Base-by-base conservation (phyloP, 1,140 invertebrate genomes). In the Trachymyrmex cornetzi region DNA sequence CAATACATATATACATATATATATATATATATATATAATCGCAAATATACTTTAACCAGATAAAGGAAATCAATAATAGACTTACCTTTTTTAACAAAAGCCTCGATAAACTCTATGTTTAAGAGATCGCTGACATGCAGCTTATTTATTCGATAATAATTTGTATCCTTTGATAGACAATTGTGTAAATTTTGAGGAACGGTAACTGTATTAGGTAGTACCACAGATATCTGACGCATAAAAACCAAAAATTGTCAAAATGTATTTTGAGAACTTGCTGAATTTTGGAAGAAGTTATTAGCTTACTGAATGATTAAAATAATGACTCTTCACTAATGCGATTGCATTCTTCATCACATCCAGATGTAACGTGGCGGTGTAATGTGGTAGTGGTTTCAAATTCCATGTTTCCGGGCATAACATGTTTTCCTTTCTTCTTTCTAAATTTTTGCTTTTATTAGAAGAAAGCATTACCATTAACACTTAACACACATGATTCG, bases 401-500 rank as follows among this genome's bases (percentile, higher is more conserved):
- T 96, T 92, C 95, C 95, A 96, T 69, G 96, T 94, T 94, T 96
- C 95, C 71, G 96, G 96, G 92, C 94, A 95, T 87, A 96, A 94
- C 96, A 96, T 96, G 64, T 79, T 84, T 7, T 66, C 63, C 16
- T 24, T 22, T 30, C 27, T 57, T 57, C 48, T 57, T 57, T 3
- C 2, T 57, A 6, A n/a, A 22, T 57, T 22, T 22, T n/a, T 57
- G 7, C 7, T 22, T 55, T 55, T 16, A 55, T n/a, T 57, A n/a
- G n/a, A n/a, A 57, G 7, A 57, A 57, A 22, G 19, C 16, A 11
- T 44, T 44, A 3, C 11, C 2, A 44, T 44, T 44, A 44, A 44
- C 7, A 11, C 38, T 44, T 44, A 44, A 44, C 11, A 12, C 11
- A 44, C 38, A 44, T 44, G 11, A 44, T 44, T 44, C 2, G 11